These are phyloP conservation scores for Cyphomyrus discorhynchus DNA, from an alignment of 2,113 vertebrate genomes.

Conservation along the genomic window DNA sequence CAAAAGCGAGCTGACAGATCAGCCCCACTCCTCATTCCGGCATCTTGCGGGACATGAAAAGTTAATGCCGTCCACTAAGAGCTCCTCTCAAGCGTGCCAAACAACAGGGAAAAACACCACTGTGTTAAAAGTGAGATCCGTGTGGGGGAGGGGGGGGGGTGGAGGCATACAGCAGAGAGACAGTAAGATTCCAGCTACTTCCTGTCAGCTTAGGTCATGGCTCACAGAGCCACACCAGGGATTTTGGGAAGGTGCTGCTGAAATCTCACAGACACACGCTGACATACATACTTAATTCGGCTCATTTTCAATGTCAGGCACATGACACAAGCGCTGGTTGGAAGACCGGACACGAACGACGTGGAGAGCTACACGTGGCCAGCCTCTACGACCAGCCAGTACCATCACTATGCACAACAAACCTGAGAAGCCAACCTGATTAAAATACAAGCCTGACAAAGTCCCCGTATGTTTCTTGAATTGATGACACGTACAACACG, in stretches of 20 bases:
- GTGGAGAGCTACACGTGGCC: not conserved
- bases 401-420: not conserved
- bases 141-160: not conserved
- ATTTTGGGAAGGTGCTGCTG: not conserved
- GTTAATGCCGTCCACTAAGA: slow-evolving; percentile 46
- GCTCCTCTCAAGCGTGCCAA: not conserved
- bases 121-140: not conserved
- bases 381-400: not conserved
- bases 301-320: not conserved
- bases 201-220: not conserved
- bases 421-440: not conserved
- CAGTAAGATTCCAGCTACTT: not conserved
- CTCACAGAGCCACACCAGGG: not conserved
- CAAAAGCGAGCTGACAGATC: slow-evolving; percentile 2
- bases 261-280: not conserved
- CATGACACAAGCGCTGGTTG: not conserved
- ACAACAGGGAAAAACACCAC: not conserved
- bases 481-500: not conserved
- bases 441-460: not conserved
- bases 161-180: not conserved
- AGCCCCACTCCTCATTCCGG: slow-evolving; percentile 36
- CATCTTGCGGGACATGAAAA: slow-evolving; percentile 41
- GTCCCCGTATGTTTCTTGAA: not conserved
- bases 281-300: not conserved
- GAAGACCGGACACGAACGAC: not conserved